phyloP scores from a whole-genome alignment of 1,140 invertebrate species.

The Drosophila biarmipes region DNA sequence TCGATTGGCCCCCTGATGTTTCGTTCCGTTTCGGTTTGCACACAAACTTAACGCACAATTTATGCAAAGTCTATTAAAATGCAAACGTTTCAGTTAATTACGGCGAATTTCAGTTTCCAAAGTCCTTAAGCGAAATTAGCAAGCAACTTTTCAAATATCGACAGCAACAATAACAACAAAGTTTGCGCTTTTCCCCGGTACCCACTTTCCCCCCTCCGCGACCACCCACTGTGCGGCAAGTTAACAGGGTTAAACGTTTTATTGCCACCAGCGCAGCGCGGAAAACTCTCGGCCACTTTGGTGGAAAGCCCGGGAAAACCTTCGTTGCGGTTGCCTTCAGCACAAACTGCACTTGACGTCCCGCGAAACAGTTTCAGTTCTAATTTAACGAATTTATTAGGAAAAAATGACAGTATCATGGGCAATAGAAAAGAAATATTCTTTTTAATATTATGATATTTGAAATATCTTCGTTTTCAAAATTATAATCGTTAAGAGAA shows the following conservation, averaged over 20 bases:
- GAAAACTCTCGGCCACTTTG: conserved; percentile 37
- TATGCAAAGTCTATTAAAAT: conserved; percentile 73
- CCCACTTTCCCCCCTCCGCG: not conserved
- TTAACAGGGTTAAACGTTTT: conserved; percentile 67
- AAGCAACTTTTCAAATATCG: conserved; percentile 78
- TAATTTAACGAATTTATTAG: conserved; percentile 11
- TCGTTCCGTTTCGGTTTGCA: conserved; percentile 11
- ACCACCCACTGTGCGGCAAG: conserved; percentile 29
- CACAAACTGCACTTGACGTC: conserved; percentile 61
- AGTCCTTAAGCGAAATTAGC: conserved; percentile 68
- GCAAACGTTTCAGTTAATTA: conserved; percentile 73
- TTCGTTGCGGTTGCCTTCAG: conserved; percentile 12
- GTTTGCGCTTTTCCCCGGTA: conserved; percentile 5
- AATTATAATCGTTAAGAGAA: too few species aligned
- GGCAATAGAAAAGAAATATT: too few species aligned
- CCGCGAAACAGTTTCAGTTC: conserved; percentile 5
- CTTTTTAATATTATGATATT: too few species aligned
- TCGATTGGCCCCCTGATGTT: not conserved
- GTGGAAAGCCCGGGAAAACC: conserved; percentile 21
- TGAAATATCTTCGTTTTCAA: too few species aligned
- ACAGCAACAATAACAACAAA: conserved; percentile 59
- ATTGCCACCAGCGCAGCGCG: conserved; percentile 41
- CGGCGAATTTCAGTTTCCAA: conserved; percentile 64
- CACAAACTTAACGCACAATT: conserved; percentile 50
- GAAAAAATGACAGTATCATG: not conserved